These are phyloP conservation scores for Micronycteris hirsuta DNA, from an alignment of 2,113 vertebrate species.

Conservation along the genomic window DNA sequence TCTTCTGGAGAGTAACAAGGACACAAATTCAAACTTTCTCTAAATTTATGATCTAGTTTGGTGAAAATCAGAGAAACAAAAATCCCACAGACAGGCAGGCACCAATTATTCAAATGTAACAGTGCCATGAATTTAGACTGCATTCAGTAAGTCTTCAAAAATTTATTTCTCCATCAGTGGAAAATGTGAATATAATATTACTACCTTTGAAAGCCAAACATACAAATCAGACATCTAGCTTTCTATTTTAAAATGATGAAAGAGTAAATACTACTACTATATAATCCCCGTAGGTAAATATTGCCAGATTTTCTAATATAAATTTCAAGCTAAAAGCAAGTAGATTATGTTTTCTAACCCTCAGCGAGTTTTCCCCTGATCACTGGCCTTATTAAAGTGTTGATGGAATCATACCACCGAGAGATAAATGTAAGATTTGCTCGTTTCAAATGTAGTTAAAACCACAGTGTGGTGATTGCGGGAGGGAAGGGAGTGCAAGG, in stretches of 20 bases:
- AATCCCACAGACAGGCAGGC: neutral
- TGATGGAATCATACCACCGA: neutral
- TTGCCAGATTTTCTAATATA: neutral
- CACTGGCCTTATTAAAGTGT: neutral
- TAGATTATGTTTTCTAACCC: neutral
- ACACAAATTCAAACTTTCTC: neutral
- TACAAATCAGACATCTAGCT: neutral
- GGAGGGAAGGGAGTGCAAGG: no score
- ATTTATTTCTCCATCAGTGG: neutral
- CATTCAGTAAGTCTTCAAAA: neutral
- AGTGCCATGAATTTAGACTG: neutral
- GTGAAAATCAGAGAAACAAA: slow-evolving; percentile 6
- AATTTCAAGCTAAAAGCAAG: neutral
- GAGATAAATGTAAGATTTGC: neutral
- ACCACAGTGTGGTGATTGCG: neutral
- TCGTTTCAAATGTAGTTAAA: neutral
- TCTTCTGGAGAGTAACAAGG: neutral
- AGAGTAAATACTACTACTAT: neutral
- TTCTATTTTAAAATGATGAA: neutral
- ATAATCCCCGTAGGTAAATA: neutral
- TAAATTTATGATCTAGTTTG: neutral
- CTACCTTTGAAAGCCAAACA: neutral
- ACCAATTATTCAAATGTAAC: neutral
- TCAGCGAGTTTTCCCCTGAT: neutral
- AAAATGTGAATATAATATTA: neutral